Evolutionary conservation across 1,140 invertebrate genomes (phyloP), one percentile per base, ranked within the genome.

Genomic region (Cyclargus thomasi): DNA sequence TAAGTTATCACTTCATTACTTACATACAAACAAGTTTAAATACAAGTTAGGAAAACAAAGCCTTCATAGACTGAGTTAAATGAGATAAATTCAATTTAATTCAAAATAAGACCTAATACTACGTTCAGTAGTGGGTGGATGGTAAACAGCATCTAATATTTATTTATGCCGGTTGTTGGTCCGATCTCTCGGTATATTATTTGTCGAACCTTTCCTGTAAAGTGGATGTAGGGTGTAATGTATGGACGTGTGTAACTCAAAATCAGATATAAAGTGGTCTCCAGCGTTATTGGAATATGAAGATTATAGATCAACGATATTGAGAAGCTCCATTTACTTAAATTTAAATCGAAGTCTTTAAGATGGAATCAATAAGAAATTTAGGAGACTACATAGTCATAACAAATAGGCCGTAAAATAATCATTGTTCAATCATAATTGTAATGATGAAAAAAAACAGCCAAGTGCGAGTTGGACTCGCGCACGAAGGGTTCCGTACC

Each of bases 221-320:
- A 47, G 39, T 47, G 39, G 39, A 47, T 47, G 39, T 47, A 16
- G 39, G 39, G 39, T 16, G 39, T 47, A 47, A 47, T 47, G 39
- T 47, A 47, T 47, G 29, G 29, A 29, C 29, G 29, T 29, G 29
- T 29, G 39, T 47, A 39, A 47, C 14, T 47, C 39, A 47, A 47
- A 47, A 47, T 47, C 39, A 47, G 39, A 47, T 47, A 47, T 47
- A 47, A 47, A 47, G 39, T 47, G 39, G 39, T 47, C 39, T 47
- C 39, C 39, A 14, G 8, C 29, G 29, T 29, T 29, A 29, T 47
- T 47, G 39, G 39, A 4, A 16, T 47, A 47, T 47, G 3, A 8
- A 47, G 14, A 47, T 47, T 47, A 11, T 29, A 29, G 29, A 29
- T 29, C 5, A 29, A 5, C 29, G 5, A 29, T 5, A 29, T 29